These are phyloP conservation scores for Epirrhoe alternata DNA, from an alignment of 2,888 invertebrate species.

Conservation along the genomic window DNA sequence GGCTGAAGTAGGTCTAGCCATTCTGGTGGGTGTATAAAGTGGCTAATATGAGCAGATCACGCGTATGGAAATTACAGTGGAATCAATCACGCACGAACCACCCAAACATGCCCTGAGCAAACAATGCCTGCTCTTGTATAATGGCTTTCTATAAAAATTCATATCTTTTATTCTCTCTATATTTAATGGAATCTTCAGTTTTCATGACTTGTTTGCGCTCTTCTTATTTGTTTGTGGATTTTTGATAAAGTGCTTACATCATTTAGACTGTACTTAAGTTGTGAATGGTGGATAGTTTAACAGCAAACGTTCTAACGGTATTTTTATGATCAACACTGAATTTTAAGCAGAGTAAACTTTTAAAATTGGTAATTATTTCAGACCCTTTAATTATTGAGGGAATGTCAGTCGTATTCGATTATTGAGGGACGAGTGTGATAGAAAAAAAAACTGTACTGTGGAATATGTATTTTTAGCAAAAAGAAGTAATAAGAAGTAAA, in stretches of 20 bases:
- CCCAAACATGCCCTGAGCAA: conserved; percentile 75
- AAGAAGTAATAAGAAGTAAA: no score
- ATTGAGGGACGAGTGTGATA: no score
- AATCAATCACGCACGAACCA: conserved; percentile 83
- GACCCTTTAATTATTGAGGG: no score
- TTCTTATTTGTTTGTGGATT: conserved; percentile 23
- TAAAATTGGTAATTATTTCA: no score
- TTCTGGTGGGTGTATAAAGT: conserved; percentile 71
- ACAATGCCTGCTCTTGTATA: conserved; percentile 69
- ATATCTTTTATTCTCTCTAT: conserved; percentile 56
- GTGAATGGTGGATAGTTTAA: neutral
- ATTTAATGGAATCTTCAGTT: conserved; percentile 43
- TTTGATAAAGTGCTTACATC: neutral
- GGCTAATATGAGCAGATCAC: conserved; percentile 81
- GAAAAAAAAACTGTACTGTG: no score
- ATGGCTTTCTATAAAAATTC: conserved; percentile 68
- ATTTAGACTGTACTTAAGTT: neutral
- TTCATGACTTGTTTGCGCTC: conserved; percentile 28
- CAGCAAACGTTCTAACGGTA: neutral
- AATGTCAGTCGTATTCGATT: no score
- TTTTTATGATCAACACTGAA: no score
- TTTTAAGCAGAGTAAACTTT: no score
- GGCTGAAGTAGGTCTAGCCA: conserved; percentile 48
- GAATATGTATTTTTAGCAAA: no score
- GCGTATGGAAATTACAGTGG: conserved; percentile 83